These are phyloP conservation scores for Pipistrellus pipistrellus DNA, from an alignment of 2,797 vertebrate genomes.

Conservation along the genomic window DNA sequence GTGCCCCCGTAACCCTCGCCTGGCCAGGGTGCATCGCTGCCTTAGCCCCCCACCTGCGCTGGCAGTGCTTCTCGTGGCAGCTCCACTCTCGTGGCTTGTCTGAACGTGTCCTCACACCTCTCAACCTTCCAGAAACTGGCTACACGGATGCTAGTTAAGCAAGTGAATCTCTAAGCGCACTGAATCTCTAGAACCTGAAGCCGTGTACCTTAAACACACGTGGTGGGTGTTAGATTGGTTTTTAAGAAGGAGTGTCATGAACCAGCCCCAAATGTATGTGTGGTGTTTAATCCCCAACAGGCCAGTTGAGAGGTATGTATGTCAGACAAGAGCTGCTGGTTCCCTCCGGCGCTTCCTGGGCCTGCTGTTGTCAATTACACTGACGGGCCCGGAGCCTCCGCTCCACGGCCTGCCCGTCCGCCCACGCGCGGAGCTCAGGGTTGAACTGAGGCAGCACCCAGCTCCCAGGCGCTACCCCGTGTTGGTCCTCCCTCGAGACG, in stretches of 20 bases:
- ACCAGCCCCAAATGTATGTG: slow-evolving; percentile 56
- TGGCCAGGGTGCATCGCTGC: slow-evolving; percentile 75
- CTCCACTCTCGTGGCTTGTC: slow-evolving; percentile 80
- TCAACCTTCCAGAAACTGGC: slow-evolving; percentile 83
- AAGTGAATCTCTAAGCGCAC: slow-evolving; percentile 61
- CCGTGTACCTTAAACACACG: slow-evolving; percentile 35
- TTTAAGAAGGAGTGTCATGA: slow-evolving; percentile 63
- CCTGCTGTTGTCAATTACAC: slow-evolving; percentile 87
- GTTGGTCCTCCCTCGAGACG: not conserved
- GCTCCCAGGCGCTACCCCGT: slow-evolving; percentile 17
- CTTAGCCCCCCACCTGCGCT: slow-evolving; percentile 70
- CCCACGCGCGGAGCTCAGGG: not conserved
- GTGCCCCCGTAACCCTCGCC: slow-evolving; percentile 67
- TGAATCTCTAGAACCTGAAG: slow-evolving; percentile 66
- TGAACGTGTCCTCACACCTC: slow-evolving; percentile 86
- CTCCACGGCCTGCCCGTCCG: not conserved
- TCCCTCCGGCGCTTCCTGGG: slow-evolving; percentile 57
- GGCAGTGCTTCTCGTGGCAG: slow-evolving; percentile 65
- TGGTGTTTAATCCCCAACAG: slow-evolving; percentile 74
- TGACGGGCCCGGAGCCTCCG: slow-evolving; percentile 74
- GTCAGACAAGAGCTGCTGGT: slow-evolving; percentile 76
- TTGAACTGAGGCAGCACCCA: not conserved
- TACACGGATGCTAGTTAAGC: slow-evolving; percentile 46
- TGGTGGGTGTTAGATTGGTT: slow-evolving; percentile 71
- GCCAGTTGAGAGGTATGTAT: slow-evolving; percentile 89